Percentiles rank a stretch among this genome's conserved stretches.
Conservation (phyloP, 2,797 vertebrate genomes). For the Halcyon smyrnensis region DNA sequence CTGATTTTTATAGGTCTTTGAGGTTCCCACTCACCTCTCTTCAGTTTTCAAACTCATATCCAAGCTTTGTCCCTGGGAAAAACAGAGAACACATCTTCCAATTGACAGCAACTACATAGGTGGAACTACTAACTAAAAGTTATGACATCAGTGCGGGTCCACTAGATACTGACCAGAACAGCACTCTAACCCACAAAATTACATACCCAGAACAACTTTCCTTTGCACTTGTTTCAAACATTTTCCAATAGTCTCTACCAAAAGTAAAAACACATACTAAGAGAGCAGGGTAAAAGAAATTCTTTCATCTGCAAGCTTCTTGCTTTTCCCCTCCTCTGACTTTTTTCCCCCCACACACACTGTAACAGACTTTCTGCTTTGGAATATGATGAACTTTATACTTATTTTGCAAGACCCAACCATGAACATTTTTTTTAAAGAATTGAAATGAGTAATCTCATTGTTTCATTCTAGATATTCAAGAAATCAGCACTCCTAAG, state of each 20-base stretch:
- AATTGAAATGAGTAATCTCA: not conserved
- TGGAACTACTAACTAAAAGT: not conserved
- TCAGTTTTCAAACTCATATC: constrained; percentile 79
- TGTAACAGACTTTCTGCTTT: not conserved
- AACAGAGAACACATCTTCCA: not conserved
- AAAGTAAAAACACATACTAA: not conserved
- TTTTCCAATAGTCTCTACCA: not conserved
- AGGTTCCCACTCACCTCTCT: constrained; percentile 77
- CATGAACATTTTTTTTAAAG: not conserved
- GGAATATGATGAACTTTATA: not conserved
- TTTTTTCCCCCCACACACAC: not conserved
- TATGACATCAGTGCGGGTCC: not conserved
- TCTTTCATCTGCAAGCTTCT: not conserved
- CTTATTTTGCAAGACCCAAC: not conserved
- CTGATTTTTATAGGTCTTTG: not conserved
- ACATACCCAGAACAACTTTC: not conserved
- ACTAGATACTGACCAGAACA: not conserved
- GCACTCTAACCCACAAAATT: not conserved
- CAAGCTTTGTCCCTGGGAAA: constrained; percentile 77
- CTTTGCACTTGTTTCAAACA: not conserved
- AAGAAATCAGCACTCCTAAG: not conserved
- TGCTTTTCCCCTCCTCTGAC: not conserved
- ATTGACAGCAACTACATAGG: not conserved
- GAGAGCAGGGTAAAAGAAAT: not conserved
- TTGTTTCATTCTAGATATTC: not conserved